These are phyloP conservation scores for Cordilura impudica DNA, from an alignment of 2,888 invertebrate genomes.

Conservation along the genomic window DNA sequence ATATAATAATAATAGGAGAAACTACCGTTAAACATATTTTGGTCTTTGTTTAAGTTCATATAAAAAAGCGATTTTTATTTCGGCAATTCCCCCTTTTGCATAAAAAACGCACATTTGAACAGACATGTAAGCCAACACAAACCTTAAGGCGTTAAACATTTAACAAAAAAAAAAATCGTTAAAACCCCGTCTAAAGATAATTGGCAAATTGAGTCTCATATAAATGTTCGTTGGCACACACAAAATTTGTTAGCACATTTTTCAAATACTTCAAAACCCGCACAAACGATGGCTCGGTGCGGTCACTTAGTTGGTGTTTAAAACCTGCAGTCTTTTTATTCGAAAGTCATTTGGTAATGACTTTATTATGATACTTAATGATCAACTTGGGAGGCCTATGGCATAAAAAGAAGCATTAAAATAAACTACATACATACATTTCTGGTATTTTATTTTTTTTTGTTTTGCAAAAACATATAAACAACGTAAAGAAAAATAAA, in stretches of 20 bases:
- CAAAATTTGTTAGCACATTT: not conserved
- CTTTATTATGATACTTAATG: conserved; percentile 58
- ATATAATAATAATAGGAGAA: too few species aligned
- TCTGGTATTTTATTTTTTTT: not conserved
- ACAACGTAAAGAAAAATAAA: not conserved
- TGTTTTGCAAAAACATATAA: not conserved
- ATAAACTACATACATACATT: not conserved
- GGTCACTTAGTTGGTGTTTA: not conserved
- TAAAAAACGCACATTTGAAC: conserved; percentile 59
- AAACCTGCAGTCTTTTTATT: not conserved
- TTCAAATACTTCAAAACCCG: not conserved
- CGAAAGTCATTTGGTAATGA: conserved; percentile 51
- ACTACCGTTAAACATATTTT: too few species aligned
- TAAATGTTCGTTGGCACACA: not conserved
- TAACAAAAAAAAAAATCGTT: conserved; percentile 14
- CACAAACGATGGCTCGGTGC: not conserved
- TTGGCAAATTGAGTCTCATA: not conserved
- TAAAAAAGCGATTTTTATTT: not conserved
- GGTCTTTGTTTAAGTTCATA: not conserved
- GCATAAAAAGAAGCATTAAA: conserved; percentile 9
- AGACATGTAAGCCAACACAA: conserved; percentile 14
- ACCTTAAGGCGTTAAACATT: conserved; percentile 48
- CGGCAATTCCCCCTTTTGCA: conserved; percentile 21
- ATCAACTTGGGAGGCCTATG: conserved; percentile 53
- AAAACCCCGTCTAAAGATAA: conserved; percentile 8